Evolutionary conservation across 2,797 vertebrate genomes (phyloP), one percentile per base, ranked within the genome.

Genomic region (Manis pentadactyla): DNA sequence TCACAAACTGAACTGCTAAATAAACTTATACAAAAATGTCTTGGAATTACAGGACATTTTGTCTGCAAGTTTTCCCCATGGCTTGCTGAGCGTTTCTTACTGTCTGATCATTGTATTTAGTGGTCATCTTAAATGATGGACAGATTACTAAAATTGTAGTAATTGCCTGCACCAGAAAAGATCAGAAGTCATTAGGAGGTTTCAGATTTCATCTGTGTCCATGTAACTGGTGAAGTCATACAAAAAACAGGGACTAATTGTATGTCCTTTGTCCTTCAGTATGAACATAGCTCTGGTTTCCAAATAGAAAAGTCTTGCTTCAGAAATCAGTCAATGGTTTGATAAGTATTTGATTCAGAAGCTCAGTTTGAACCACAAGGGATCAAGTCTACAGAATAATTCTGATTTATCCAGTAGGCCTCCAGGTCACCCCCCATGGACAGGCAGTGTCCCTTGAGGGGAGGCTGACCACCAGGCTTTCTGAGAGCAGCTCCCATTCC

Each of bases 1-100:
- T 92, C 95, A 95, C 69, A 90, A 42, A 89, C 94, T 87, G 53
- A 90, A 87, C 88, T 97, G 96, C 90, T 94, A 94, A 97, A 97
- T 86, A 98, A 97, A 97, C 88, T 90, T 88, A 87, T 7, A 71
- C 73, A 97, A 96, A 95, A 96, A 94, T 94, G 78, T 79, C 92
- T 92, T 69, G 77, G 95, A 98, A 95, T 87, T 91, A 97, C 4
- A 63, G 57, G 53, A 25, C n/a, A 86, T 98, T 97, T 98, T 98
- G 93, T 98, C 96, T 96, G 88, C 93, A 95, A 90, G 79, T 81
- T 94, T 95, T 97, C 90, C 93, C 95, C 93, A 87, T 95, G 96
- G 95, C 94, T 86, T 85, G 17, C 86, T 81, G 84, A 91, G 85
- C 78, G 71, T 97, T 98, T 81, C 83, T 96, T 96, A 97, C 79